phyloP scores from a whole-genome alignment of 2,797 vertebrate species.

The Benthosema pterotum region DNA sequence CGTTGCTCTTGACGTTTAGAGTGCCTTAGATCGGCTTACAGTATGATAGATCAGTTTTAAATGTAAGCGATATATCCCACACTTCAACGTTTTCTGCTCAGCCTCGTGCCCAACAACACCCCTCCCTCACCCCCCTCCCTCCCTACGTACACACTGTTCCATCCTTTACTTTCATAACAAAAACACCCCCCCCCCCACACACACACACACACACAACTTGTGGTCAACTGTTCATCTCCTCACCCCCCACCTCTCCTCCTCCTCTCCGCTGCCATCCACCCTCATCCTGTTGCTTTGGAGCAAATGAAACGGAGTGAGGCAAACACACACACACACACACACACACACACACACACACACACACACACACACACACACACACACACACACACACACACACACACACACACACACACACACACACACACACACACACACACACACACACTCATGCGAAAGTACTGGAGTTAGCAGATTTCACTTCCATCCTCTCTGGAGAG shows the following conservation, averaged over 20 bases:
- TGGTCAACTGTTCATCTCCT: constrained; percentile 44
- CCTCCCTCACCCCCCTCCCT: too few relatives aligned
- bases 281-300: constrained; percentile 52
- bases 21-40: constrained; percentile 14
- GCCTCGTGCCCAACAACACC: too few relatives aligned
- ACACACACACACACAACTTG: constrained; percentile 28
- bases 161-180: constrained; percentile 26
- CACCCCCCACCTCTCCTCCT: constrained; percentile 24
- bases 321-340: too few relatives aligned
- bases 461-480: constrained; percentile 76
- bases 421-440: too few relatives aligned
- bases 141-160: constrained; percentile 18
- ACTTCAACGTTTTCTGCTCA: too few relatives aligned
- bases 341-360: too few relatives aligned
- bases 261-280: constrained; percentile 33
- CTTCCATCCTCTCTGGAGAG: constrained; percentile 71
- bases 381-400: too few relatives aligned
- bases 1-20: neutral
- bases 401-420: too few relatives aligned
- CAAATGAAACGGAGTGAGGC: constrained; percentile 55
- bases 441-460: too few relatives aligned
- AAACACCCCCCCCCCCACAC: constrained; percentile 28
- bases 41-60: neutral
- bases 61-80: too few relatives aligned
- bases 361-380: too few relatives aligned